Evolutionary conservation across 2,797 vertebrate genomes (phyloP).

Genomic region (Apogon hyalosoma): DNA sequence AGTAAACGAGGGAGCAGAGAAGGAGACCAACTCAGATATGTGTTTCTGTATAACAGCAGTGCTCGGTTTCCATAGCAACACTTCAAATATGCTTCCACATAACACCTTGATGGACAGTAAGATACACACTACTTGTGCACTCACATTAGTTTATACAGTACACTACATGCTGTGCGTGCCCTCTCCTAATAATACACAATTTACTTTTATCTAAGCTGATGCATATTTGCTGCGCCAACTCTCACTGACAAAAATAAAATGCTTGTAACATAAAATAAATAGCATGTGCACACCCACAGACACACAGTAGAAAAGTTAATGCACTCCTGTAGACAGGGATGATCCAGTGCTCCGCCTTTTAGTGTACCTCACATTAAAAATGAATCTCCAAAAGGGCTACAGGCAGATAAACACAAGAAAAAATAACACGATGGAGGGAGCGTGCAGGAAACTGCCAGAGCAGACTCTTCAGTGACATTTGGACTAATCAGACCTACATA

Average conservation of each 20-base stretch:
- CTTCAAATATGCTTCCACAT: conserved; percentile 82
- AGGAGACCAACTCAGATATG: conserved; percentile 64
- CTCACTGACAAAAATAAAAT: conserved; percentile 45
- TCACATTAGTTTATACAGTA: conserved; percentile 37
- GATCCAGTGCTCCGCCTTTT: conserved; percentile 53
- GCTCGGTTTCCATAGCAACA: conserved; percentile 87
- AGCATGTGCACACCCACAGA: conserved; percentile 24
- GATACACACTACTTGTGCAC: conserved; percentile 53
- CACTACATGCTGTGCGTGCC: conserved; percentile 32
- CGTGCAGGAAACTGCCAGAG: conserved; percentile 20
- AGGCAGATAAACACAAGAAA: conserved; percentile 54
- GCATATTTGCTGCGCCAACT: conserved; percentile 11
- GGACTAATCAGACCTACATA: conserved; percentile 47
- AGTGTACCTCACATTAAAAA: conserved; percentile 69
- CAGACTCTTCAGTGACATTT: conserved; percentile 37
- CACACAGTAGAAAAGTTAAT: conserved; percentile 11
- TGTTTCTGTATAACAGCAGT: conserved; percentile 75
- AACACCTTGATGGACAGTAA: conserved; percentile 72
- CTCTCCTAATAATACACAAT: conserved; percentile 56
- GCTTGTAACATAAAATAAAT: conserved; percentile 48
- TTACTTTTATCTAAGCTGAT: conserved; percentile 51
- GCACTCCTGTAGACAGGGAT: conserved; percentile 39
- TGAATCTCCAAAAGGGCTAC: conserved; percentile 51
- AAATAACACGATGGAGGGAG: conserved; percentile 35
- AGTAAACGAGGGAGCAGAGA: conserved; percentile 46